Evolutionary conservation across 2,888 invertebrate species (phyloP).

Genomic region (Cistogaster globosa): DNA sequence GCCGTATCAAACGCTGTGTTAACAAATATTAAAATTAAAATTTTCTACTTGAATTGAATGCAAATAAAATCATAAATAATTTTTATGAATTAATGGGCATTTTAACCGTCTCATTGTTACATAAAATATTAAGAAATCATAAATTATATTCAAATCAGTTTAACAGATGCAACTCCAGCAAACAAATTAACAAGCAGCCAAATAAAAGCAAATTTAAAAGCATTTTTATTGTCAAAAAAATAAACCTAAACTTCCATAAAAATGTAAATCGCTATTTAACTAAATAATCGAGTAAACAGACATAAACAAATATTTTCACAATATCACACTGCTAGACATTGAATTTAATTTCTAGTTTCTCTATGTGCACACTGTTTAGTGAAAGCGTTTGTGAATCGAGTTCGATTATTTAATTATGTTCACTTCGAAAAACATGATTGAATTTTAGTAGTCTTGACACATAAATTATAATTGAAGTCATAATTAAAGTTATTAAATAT

Average conservation of each 20-base stretch:
- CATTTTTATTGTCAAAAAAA: neutral
- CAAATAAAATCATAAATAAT: slow-evolving; percentile 18
- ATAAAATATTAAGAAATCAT: slow-evolving; percentile 43
- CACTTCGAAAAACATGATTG: neutral
- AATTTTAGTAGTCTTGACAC: slow-evolving; percentile 18
- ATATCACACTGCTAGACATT: neutral
- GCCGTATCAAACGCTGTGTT: too few relatives aligned
- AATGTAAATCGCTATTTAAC: slow-evolving; percentile 41
- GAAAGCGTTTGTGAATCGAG: slow-evolving; percentile 36
- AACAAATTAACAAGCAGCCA: neutral
- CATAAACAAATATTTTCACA: neutral
- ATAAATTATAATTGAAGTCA: slow-evolving; percentile 49
- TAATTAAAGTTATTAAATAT: slow-evolving; percentile 34
- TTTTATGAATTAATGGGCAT: slow-evolving; percentile 23
- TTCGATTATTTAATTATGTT: slow-evolving; percentile 19
- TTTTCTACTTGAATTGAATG: neutral
- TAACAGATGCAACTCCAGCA: slow-evolving; percentile 3
- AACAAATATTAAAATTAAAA: neutral
- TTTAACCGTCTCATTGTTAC: slow-evolving; percentile 36
- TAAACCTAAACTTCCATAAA: slow-evolving; percentile 1
- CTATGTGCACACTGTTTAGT: neutral
- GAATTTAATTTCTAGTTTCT: neutral
- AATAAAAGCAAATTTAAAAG: slow-evolving; percentile 35
- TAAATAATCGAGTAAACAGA: slow-evolving; percentile 39
- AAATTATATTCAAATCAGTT: slow-evolving; percentile 60